A percentile compares a stretch with the other conserved stretches of the same genome.
phyloP scores from a whole-genome alignment of 2,113 vertebrate genomes.

The Regulus satrapa region DNA sequence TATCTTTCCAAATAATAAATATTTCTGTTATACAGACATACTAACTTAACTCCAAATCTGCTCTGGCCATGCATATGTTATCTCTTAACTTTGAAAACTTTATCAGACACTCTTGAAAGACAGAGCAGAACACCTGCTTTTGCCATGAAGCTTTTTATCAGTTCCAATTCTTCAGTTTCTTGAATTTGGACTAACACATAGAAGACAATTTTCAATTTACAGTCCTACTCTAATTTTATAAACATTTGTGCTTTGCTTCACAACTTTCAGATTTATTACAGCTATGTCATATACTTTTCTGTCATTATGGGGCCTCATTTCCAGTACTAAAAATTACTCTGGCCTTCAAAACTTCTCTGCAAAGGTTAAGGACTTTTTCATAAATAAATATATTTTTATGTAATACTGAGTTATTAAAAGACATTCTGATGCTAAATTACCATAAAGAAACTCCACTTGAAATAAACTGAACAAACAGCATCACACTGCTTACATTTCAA shows the following conservation, averaged over 20 bases:
- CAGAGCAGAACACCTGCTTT: not conserved
- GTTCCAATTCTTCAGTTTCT: not conserved
- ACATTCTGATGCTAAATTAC: not conserved
- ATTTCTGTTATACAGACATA: not conserved
- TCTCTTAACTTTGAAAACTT: not conserved
- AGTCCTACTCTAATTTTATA: not conserved
- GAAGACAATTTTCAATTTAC: not conserved
- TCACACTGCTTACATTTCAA: not conserved
- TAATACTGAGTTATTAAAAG: not conserved
- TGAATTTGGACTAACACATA: not conserved
- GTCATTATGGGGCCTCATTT: not conserved
- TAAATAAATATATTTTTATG: not conserved
- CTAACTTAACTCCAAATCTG: not conserved
- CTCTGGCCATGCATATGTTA: not conserved
- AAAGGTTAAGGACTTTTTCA: not conserved
- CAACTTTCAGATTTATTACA: not conserved
- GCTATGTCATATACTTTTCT: not conserved
- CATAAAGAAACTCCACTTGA: not conserved
- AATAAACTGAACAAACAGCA: not conserved
- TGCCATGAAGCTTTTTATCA: not conserved
- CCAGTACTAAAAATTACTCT: not conserved
- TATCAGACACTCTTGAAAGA: not conserved
- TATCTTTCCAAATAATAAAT: not conserved
- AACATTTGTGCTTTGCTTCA: not conserved
- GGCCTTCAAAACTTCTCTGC: not conserved